Base-by-base conservation (phyloP, 37 sponge, comb jelly and placozoan genomes). In the Axinella damicornis region DNA sequence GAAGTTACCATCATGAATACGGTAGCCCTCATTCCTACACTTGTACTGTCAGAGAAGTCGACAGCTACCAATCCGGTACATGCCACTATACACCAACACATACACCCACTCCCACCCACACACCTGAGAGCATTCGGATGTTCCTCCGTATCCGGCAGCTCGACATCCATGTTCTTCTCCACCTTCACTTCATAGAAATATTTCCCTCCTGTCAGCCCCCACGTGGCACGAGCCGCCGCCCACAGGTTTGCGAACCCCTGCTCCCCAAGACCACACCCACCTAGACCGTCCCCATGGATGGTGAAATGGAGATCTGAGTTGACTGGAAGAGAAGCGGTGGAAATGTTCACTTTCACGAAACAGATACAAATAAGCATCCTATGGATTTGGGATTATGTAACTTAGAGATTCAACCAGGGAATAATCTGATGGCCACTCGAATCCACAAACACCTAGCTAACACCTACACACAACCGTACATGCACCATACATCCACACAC, bases 251-350 rank as follows among this genome's bases (percentile, higher is more conserved):
- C 81, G 37, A 96, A 85, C 21, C 93, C 93, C 40, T 81, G 83
- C 33, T 87, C 76, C 0, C 76, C 79, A 55, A 83, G 65, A 15
- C 79, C 82, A 86, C 69, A 77, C 62, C 93, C 92, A 60, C 88
- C 82, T 0, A 94, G 69, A 21, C 97, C 97, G 82, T 96, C 93
- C 20, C 32, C 18, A 17, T 57, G 15, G 18, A 96, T 91, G 31
- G 80, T 77, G 70, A 96, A 94, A 71, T 95, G 78, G 18, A 96
- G 85, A 65, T 92, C 93, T 2, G 92, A 94, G 61, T 91, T 87
- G 64, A 60, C 94, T 91, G 57, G n/a, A n/a, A n/a, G n/a, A n/a
- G n/a, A n/a, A n/a, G n/a, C n/a, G 0, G 35, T 16, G 2, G 32
- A 65, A 21, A 66, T 5, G 25, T 24, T 9, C 18, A 9, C 14